These are phyloP conservation scores for Trichosurus vulpecula DNA, from an alignment of 2,797 vertebrate species.

Conservation along the genomic window DNA sequence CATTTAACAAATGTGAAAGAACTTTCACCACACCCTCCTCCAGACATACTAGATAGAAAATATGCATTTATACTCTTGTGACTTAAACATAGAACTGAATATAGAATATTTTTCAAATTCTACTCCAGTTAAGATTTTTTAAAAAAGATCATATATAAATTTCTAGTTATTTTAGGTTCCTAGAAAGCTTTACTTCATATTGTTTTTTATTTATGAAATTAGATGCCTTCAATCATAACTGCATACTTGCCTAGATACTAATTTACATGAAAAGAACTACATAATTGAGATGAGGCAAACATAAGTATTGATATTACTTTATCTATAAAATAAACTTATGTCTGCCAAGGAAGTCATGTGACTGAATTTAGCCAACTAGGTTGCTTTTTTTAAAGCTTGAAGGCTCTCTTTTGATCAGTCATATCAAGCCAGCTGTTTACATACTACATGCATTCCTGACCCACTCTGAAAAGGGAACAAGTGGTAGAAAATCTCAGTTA, in stretches of 20 bases:
- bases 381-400: background rate
- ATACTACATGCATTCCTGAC: background rate
- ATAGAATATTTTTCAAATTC: slow-evolving; percentile 39
- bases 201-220: slow-evolving; percentile 26
- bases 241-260: slow-evolving; percentile 43
- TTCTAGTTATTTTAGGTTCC: slow-evolving; percentile 24
- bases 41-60: slow-evolving; percentile 9
- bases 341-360: background rate
- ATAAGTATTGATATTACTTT: background rate
- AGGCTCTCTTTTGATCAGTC: background rate
- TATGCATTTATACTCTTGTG: background rate
- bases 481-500: background rate
- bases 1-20: slow-evolving; percentile 48
- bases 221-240: background rate
- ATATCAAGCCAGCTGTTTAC: background rate
- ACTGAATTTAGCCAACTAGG: background rate
- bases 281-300: background rate
- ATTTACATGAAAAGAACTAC: background rate
- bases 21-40: background rate
- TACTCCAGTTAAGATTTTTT: background rate
- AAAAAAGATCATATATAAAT: slow-evolving; percentile 19
- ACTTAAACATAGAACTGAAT: background rate
- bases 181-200: slow-evolving; percentile 3
- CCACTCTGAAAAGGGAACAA: background rate
- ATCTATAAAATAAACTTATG: background rate